Percentiles rank a stretch among this genome's conserved stretches.
These are phyloP conservation scores for Nannoperca australis DNA, from an alignment of 2,797 vertebrate species.

Conservation along the genomic window DNA sequence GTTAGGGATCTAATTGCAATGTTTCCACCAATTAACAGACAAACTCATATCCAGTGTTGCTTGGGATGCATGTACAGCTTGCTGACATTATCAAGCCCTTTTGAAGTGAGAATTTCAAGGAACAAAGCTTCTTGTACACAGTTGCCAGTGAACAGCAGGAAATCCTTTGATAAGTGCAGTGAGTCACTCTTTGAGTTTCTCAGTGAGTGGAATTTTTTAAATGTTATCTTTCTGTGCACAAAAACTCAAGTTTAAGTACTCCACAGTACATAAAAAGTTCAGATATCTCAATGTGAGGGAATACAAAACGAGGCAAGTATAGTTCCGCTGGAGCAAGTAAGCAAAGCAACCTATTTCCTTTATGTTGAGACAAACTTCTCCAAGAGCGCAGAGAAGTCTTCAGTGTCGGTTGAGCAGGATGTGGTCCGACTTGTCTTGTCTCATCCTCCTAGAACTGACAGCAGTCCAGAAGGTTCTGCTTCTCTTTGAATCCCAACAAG, in stretches of 20 bases:
- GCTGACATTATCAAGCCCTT: slow-evolving; percentile 18
- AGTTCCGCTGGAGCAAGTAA: slow-evolving; percentile 12
- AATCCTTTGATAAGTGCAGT: slow-evolving; percentile 45
- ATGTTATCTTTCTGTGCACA: slow-evolving; percentile 44
- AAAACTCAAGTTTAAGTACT: slow-evolving; percentile 28
- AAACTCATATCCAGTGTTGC: not conserved
- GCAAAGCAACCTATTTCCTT: not conserved
- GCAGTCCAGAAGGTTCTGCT: not conserved
- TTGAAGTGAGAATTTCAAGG: slow-evolving; percentile 36
- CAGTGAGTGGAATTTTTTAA: slow-evolving; percentile 36
- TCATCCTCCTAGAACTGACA: not conserved
- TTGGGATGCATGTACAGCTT: slow-evolving; percentile 14
- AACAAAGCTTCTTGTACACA: slow-evolving; percentile 35
- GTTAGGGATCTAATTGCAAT: not conserved
- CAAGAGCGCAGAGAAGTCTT: not conserved
- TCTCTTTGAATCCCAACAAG: not conserved
- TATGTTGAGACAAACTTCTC: slow-evolving; percentile 20
- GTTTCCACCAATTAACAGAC: slow-evolving; percentile 9
- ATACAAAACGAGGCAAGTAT: slow-evolving; percentile 13
- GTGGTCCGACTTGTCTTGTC: not conserved
- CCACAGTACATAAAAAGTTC: slow-evolving; percentile 28
- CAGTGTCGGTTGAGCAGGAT: slow-evolving; percentile 4
- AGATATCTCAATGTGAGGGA: slow-evolving; percentile 31
- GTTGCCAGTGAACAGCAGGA: slow-evolving; percentile 32
- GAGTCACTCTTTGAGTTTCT: slow-evolving; percentile 38